phyloP scores from a whole-genome alignment of 2,113 vertebrate genomes.

The Geothlypis trichas region DNA sequence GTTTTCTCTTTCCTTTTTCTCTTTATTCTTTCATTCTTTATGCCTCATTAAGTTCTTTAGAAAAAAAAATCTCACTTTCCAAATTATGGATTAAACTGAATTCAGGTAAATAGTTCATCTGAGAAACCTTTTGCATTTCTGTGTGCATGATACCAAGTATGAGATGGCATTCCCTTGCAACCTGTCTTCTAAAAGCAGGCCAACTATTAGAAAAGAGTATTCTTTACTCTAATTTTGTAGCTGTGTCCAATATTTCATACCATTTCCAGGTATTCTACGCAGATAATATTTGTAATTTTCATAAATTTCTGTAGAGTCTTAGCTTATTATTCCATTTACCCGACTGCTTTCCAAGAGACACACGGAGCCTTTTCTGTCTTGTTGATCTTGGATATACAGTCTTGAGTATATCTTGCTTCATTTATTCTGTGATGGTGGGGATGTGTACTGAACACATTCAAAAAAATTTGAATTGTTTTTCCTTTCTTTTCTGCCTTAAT shows the following conservation, averaged over 20 bases:
- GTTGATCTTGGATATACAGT: background rate
- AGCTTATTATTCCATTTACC: background rate
- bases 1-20: background rate
- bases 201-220: background rate
- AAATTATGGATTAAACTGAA: background rate
- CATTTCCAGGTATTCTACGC: background rate
- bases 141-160: background rate
- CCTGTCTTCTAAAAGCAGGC: background rate
- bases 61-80: background rate
- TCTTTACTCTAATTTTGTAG: background rate
- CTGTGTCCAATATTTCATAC: background rate
- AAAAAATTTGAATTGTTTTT: background rate
- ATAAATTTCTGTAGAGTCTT: background rate
- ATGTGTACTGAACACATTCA: background rate
- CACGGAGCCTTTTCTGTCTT: background rate
- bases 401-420: background rate
- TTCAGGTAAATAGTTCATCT: background rate
- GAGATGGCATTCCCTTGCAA: background rate
- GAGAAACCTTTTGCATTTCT: background rate
- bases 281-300: background rate
- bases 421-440: background rate
- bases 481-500: background rate
- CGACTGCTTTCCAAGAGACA: background rate
- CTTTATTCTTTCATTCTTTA: background rate
- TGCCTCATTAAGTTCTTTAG: background rate